Evolutionary conservation across 2,113 vertebrate species (phyloP).

Genomic region (Coptodon bakossiorum): DNA sequence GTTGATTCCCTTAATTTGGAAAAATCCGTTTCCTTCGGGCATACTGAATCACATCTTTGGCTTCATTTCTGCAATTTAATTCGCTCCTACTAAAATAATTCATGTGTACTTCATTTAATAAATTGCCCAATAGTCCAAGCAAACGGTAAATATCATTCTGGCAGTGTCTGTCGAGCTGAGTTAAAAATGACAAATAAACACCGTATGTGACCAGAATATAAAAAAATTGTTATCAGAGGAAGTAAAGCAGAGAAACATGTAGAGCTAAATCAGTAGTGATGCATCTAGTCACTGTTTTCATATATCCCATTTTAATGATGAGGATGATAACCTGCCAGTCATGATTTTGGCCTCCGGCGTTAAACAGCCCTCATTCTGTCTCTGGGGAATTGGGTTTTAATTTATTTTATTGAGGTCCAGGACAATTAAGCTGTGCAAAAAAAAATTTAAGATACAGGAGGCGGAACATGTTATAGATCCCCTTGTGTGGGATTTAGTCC

Average conservation of each 20-base stretch:
- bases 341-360: not conserved
- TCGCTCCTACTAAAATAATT: not conserved
- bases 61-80: constrained; percentile 5
- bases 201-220: not conserved
- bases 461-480: constrained; percentile 27
- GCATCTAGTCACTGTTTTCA: not conserved
- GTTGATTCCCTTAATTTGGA: not conserved
- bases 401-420: constrained; percentile 49
- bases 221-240: constrained; percentile 7
- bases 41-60: not conserved
- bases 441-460: constrained; percentile 4
- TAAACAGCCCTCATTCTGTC: constrained; percentile 18
- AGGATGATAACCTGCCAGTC: constrained; percentile 8
- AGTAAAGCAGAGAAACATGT: not conserved
- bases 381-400: constrained; percentile 22
- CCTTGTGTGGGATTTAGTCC: constrained; percentile 15
- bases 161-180: not conserved
- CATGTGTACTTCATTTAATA: not conserved
- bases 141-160: not conserved
- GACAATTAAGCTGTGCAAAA: constrained; percentile 31
- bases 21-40: not conserved
- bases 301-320: not conserved
- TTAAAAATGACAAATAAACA: constrained; percentile 13
- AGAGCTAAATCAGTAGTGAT: constrained; percentile 1
- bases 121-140: not conserved